A percentile compares a stretch with the other conserved stretches of the same genome.
Evolutionary conservation across 2,113 vertebrate genomes (phyloP).

Genomic region (Sylvicapra grimmia): DNA sequence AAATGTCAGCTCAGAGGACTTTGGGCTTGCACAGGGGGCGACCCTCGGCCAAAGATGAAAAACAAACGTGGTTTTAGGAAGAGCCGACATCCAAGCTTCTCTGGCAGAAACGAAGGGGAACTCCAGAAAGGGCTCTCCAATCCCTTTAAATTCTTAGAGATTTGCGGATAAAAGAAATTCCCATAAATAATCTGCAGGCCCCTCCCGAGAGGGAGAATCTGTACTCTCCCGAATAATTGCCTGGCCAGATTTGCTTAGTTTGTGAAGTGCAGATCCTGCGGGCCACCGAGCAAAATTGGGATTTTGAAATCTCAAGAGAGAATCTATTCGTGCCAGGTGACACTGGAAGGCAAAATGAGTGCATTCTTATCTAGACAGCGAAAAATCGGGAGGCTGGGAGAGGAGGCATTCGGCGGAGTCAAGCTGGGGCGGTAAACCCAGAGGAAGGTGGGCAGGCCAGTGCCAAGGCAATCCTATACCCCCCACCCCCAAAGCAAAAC

Average conservation of each 20-base stretch:
- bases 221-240: conserved; percentile 1
- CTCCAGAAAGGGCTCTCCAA: conserved; percentile 47
- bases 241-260: not conserved
- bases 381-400: not conserved
- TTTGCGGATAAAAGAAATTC: conserved; percentile 65
- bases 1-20: not conserved
- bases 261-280: not conserved
- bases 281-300: not conserved
- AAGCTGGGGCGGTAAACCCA: not conserved
- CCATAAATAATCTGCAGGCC: conserved; percentile 60
- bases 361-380: not conserved
- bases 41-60: not conserved
- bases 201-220: conserved; percentile 12
- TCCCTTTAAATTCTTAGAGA: conserved; percentile 55
- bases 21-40: not conserved
- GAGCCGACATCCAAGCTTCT: not conserved
- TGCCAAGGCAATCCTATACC: not conserved
- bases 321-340: not conserved
- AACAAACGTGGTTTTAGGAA: not conserved
- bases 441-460: fast-evolving
- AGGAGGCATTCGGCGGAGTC: not conserved
- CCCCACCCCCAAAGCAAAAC: conserved; percentile 35
- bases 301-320: not conserved
- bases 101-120: conserved; percentile 10
- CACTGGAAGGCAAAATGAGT: not conserved